These are phyloP conservation scores for Myotis davidii DNA, from an alignment of 2,113 vertebrate species.

Conservation along the genomic window DNA sequence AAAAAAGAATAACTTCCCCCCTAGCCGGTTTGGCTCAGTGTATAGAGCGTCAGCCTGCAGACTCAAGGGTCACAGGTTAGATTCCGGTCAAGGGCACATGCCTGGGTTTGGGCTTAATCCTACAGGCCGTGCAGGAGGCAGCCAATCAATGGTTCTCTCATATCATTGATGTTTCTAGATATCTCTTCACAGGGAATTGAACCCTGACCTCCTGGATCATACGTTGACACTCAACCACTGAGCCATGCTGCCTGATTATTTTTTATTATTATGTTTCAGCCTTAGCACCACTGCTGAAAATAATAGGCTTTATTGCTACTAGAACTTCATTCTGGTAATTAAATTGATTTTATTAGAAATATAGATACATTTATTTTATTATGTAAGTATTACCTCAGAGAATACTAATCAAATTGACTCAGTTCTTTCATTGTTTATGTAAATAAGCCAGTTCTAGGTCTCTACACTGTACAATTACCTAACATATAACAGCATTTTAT, in stretches of 20 bases:
- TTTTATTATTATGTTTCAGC: not conserved
- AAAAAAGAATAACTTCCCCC: too few relatives aligned
- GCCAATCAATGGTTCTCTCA: too few relatives aligned
- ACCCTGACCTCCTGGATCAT: too few relatives aligned
- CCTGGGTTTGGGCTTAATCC: too few relatives aligned
- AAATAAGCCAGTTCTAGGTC: not conserved
- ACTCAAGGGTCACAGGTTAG: too few relatives aligned
- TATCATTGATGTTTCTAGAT: too few relatives aligned
- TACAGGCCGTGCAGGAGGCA: too few relatives aligned
- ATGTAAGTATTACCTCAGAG: not conserved
- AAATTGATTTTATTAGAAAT: constrained; percentile 3
- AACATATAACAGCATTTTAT: not conserved
- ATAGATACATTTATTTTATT: not conserved
- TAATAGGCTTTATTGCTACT: not conserved
- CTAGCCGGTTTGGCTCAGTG: too few relatives aligned
- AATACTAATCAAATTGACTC: not conserved
- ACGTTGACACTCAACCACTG: too few relatives aligned
- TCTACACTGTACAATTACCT: not conserved
- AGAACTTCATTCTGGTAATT: not conserved
- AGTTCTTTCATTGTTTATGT: not conserved
- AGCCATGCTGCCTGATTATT: not conserved
- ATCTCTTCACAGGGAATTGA: too few relatives aligned
- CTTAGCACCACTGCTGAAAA: constrained; percentile 3
- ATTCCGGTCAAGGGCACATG: too few relatives aligned
- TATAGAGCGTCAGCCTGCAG: too few relatives aligned